These are phyloP conservation scores for Lepidostoma basale DNA, from an alignment of 1,140 invertebrate species.

Conservation along the genomic window DNA sequence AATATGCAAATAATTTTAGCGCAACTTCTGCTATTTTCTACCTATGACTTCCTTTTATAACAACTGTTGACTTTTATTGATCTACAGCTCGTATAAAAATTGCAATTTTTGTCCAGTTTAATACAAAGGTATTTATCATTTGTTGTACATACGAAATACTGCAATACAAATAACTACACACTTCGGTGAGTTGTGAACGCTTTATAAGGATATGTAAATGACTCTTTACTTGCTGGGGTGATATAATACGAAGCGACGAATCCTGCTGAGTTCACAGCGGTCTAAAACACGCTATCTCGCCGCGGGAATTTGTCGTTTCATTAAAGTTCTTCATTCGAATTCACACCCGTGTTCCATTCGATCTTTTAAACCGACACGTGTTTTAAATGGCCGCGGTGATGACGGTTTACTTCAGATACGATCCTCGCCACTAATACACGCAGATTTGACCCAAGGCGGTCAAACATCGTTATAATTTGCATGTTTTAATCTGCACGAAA, in stretches of 20 bases:
- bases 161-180: too few species aligned
- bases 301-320: conserved; percentile 33
- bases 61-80: conserved; percentile 11
- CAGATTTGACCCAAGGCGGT: too few species aligned
- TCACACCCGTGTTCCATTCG: conserved; percentile 28
- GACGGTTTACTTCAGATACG: background rate
- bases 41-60: background rate
- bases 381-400: background rate
- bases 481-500: too few species aligned
- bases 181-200: too few species aligned
- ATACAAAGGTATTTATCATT: too few species aligned
- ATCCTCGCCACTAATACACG: too few species aligned
- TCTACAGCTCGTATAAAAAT: too few species aligned
- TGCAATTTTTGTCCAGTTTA: too few species aligned
- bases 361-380: background rate
- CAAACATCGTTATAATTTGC: too few species aligned
- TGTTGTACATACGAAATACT: too few species aligned
- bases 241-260: conserved; percentile 25
- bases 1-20: conserved; percentile 6
- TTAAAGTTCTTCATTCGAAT: conserved; percentile 30
- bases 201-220: background rate
- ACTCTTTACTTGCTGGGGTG: background rate
- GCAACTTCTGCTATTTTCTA: background rate
- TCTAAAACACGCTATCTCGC: conserved; percentile 23
- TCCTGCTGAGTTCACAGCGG: conserved; percentile 16